These are phyloP conservation scores for Diacarnus erythraeanus DNA, from an alignment of 37 sponge, comb jelly and placozoan genomes.

Conservation along the genomic window DNA sequence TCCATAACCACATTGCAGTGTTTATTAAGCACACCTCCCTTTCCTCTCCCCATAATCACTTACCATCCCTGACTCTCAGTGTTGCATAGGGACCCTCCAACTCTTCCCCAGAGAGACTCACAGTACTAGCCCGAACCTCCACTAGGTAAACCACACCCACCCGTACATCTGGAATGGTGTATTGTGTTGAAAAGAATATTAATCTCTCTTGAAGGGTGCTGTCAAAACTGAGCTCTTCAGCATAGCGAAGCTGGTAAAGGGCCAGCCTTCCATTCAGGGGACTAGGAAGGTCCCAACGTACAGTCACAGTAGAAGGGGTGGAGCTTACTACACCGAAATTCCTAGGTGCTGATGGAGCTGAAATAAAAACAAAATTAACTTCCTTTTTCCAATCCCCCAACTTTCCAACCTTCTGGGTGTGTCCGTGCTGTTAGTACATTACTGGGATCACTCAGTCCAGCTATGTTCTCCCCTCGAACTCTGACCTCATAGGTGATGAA, in stretches of 20 bases:
- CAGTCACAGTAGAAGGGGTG: conserved; percentile 35
- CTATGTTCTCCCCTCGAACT: conserved; percentile 47
- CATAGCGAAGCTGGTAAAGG: conserved; percentile 38
- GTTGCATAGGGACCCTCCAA: conserved; percentile 53
- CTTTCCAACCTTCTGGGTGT: conserved; percentile 36
- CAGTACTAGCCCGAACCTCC: conserved; percentile 48
- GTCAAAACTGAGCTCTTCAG: background rate
- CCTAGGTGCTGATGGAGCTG: conserved; percentile 61
- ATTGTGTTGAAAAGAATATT: conserved; percentile 16
- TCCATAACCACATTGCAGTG: no score
- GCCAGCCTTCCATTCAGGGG: conserved; percentile 58
- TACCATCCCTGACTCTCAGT: conserved; percentile 58
- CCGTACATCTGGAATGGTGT: conserved; percentile 13
- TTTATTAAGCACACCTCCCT: no score
- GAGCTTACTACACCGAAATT: conserved; percentile 33
- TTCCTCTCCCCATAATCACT: no score
- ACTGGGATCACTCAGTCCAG: conserved; percentile 46
- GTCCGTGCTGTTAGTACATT: conserved; percentile 14
- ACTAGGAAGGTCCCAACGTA: conserved; percentile 53
- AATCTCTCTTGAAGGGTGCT: background rate
- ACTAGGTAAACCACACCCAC: conserved; percentile 40
- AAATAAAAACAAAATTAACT: background rate
- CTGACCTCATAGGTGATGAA: conserved; percentile 55
- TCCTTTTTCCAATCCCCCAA: background rate
- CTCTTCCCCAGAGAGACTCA: conserved; percentile 18